These are phyloP conservation scores for Hydrotaea diabolus DNA, from an alignment of 2,888 invertebrate genomes.

Conservation along the genomic window DNA sequence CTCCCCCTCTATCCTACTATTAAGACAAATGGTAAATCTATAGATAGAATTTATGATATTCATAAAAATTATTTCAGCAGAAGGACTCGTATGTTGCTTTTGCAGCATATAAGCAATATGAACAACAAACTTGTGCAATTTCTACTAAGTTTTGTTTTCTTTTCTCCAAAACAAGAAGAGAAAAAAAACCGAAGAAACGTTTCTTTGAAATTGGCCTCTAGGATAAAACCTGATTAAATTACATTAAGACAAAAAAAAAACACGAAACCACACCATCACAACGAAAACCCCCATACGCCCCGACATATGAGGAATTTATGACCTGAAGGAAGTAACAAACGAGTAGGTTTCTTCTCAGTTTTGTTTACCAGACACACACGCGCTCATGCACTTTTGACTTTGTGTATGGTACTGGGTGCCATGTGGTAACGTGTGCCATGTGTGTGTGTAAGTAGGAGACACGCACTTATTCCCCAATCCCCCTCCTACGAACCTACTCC, in stretches of 20 bases:
- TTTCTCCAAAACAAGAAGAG: too few relatives aligned
- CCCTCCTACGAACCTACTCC: neutral
- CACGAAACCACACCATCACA: neutral
- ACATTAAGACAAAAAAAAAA: slow-evolving; percentile 9
- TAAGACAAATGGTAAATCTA: too few relatives aligned
- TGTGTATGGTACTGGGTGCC: neutral
- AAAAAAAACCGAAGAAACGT: neutral
- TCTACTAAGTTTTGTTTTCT: neutral
- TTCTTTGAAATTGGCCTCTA: neutral
- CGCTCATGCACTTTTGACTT: too few relatives aligned
- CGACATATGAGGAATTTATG: neutral
- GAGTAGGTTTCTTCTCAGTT: neutral
- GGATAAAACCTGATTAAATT: neutral
- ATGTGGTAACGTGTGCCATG: neutral
- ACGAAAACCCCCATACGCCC: neutral
- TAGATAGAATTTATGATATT: too few relatives aligned
- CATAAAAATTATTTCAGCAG: too few relatives aligned
- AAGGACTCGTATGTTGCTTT: too few relatives aligned
- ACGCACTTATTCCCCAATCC: neutral
- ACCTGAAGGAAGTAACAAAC: neutral
- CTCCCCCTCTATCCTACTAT: too few relatives aligned
- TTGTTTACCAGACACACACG: neutral
- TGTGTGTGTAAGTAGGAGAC: neutral
- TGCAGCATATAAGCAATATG: too few relatives aligned
- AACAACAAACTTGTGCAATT: neutral